phyloP scores from a whole-genome alignment of 2,888 invertebrate species.

The Sarcophaga variegata region DNA sequence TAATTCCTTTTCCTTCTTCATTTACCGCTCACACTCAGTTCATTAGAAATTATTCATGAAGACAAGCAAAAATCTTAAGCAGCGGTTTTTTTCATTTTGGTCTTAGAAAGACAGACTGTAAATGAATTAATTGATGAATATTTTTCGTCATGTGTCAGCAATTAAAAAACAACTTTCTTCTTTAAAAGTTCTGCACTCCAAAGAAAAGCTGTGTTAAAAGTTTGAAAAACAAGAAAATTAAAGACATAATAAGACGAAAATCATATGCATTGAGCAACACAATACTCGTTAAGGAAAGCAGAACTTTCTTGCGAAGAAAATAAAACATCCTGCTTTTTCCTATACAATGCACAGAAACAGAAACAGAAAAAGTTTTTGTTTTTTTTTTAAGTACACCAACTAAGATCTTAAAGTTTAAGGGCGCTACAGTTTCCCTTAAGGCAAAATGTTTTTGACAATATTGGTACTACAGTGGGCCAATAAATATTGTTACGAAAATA shows the following conservation, averaged over 20 bases:
- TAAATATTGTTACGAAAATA: too few relatives aligned
- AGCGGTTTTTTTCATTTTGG: not conserved
- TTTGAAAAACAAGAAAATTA: conserved; percentile 1
- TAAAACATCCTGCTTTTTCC: conserved; percentile 5
- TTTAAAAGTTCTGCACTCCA: not conserved
- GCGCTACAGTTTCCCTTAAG: too few relatives aligned
- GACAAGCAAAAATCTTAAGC: not conserved
- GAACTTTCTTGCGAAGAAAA: conserved; percentile 24
- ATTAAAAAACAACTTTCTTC: too few relatives aligned
- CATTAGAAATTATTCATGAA: conserved; percentile 4
- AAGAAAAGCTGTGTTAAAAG: conserved; percentile 7
- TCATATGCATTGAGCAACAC: conserved; percentile 44
- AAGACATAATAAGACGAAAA: conserved; percentile 52
- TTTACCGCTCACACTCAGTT: not conserved
- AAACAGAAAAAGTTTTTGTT: not conserved
- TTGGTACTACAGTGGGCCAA: too few relatives aligned
- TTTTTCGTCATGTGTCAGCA: not conserved
- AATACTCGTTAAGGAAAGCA: not conserved
- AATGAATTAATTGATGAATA: not conserved
- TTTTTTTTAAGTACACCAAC: too few relatives aligned
- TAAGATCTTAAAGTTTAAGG: too few relatives aligned
- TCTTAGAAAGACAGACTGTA: conserved; percentile 1
- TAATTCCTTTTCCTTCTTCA: not conserved
- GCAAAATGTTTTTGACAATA: too few relatives aligned
- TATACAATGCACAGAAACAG: not conserved